phyloP scores from a whole-genome alignment of 2,797 vertebrate species.

The Microctenopoma steveboyesi region DNA sequence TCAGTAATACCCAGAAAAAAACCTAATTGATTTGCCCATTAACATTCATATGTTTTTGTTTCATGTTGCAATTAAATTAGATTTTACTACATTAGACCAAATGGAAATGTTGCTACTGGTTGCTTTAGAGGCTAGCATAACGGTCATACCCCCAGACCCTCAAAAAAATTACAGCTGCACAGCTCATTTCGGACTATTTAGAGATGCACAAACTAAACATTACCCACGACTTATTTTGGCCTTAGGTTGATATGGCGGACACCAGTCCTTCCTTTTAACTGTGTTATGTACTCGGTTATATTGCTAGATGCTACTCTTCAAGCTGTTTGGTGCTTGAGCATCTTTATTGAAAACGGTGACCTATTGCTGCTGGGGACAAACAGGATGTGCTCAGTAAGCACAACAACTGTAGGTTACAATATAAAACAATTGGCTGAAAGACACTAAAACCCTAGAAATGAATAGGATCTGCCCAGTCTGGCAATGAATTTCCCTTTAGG shows the following conservation, averaged over 20 bases:
- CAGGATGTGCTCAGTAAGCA: not conserved
- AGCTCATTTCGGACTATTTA: not conserved
- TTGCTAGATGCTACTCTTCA: too few relatives aligned
- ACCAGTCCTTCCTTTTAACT: not conserved
- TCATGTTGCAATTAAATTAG: not conserved
- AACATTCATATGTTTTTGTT: not conserved
- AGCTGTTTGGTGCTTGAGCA: not conserved
- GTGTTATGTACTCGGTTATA: not conserved
- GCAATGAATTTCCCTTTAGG: not conserved
- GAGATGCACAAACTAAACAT: not conserved
- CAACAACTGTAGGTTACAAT: not conserved
- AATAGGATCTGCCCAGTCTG: not conserved
- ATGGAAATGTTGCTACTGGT: not conserved
- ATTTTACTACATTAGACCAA: not conserved
- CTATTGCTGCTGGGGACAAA: not conserved
- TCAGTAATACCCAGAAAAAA: constrained; percentile 2
- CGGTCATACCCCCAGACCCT: not conserved
- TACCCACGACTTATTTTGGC: not conserved
- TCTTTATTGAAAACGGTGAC: not conserved
- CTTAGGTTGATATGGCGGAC: constrained; percentile 3
- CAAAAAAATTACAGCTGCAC: not conserved
- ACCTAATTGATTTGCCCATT: not conserved
- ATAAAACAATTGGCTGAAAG: not conserved
- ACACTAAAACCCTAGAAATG: not conserved
- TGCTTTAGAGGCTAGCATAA: not conserved